A percentile compares a stretch with the other conserved stretches of the same genome.
Conservation (phyloP, 2,797 vertebrate species). For the Hybognathus amarus region DNA sequence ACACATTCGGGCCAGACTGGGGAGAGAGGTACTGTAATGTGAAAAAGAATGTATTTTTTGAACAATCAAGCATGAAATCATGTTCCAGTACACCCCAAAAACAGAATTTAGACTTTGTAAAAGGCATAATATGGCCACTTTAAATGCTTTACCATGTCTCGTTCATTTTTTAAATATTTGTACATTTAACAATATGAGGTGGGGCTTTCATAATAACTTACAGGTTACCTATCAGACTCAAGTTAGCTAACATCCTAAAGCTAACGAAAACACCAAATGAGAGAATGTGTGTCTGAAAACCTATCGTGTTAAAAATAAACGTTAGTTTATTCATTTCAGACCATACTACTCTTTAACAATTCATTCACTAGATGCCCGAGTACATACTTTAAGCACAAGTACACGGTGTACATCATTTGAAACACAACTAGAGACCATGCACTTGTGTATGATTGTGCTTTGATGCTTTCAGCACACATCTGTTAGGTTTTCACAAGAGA, state of each 20-base stretch:
- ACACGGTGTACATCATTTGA: not conserved
- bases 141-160: not conserved
- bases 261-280: not conserved
- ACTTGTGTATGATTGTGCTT: slow-evolving; percentile 63
- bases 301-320: slow-evolving; percentile 1
- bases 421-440: slow-evolving; percentile 29
- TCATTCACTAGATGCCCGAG: not conserved
- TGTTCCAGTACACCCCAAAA: too few species aligned
- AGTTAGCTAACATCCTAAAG: not conserved
- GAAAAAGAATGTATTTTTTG: too few species aligned
- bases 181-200: not conserved
- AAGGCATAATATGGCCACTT: too few species aligned
- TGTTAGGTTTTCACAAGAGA: slow-evolving; percentile 58
- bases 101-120: too few species aligned
- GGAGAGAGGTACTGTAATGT: too few species aligned
- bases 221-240: too few species aligned
- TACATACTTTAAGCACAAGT: not conserved
- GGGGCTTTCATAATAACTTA: not conserved
- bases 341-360: not conserved
- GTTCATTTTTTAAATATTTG: not conserved
- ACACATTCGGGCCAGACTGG: too few species aligned
- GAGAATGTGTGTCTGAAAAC: not conserved
- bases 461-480: slow-evolving; percentile 70
- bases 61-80: too few species aligned
- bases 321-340: not conserved